Base-by-base conservation (phyloP, 2,797 vertebrate species). In the Coranthus polyacanthus region DNA sequence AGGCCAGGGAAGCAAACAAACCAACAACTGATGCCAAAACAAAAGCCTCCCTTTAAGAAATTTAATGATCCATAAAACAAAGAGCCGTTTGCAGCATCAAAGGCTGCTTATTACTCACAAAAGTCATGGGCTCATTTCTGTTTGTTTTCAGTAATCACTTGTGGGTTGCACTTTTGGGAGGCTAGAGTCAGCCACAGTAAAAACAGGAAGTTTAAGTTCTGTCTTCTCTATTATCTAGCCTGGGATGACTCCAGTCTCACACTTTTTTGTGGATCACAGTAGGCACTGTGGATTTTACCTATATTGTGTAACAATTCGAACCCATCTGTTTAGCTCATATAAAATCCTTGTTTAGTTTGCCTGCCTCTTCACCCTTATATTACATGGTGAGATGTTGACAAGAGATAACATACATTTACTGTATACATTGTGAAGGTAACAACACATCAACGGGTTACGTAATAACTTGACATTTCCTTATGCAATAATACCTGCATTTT, bases 51-150 rank as follows among this genome's bases (percentile, higher is more conserved):
- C 26, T 82, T 60, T 65, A 41, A 66, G 51, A 60, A 76, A 63
- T 54, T 39, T 78, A 82, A 81, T 75, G 78, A 83, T 72, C 47
- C 57, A 26, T 46, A 46, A 81, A 83, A 88, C 55, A 84, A 68
- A 72, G 67, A 68, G 55, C 12, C 2, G 16, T 57, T 76, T 65
- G 49, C 52, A 65, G 59, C 81, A 68, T 84, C 74, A 86, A 83
- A 79, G 54, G 15, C 45, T 41, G 50, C 55, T 44, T 66, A 72
- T 71, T 74, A 71, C 58, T 75, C 69, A 60, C 24, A 52, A 56
- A 80, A 75, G 68, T 70, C 67, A 62, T 12, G 11, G 61, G 77
- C 74, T 85, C 71, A 58, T 65, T 78, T 76, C 44, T 78, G 68
- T 83, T 86, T 79, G 67, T 78, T 80, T 80, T 47, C 47, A n/a